phyloP scores from a whole-genome alignment of 2,888 invertebrate genomes.

The Chrysotoxum bicinctum region DNA sequence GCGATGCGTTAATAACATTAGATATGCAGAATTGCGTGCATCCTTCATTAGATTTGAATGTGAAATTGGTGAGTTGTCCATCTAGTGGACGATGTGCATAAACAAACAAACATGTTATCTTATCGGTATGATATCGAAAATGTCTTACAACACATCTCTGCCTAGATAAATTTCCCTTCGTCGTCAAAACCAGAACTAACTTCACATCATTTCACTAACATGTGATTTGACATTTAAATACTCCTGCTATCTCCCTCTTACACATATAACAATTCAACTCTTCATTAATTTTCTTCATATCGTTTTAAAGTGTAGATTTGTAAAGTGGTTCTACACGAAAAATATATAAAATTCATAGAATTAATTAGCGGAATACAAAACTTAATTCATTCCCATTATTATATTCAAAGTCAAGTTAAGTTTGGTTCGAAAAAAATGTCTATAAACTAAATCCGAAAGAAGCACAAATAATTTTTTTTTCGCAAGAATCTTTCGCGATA shows the following conservation, averaged over 20 bases:
- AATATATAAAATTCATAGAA: constrained; percentile 26
- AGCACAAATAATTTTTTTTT: constrained; percentile 22
- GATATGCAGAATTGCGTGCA: too few species aligned
- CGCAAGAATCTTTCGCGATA: background rate
- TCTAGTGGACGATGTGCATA: too few species aligned
- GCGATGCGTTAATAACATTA: too few species aligned
- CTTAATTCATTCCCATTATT: background rate
- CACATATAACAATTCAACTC: background rate
- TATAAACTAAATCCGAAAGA: constrained; percentile 8
- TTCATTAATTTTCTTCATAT: constrained; percentile 44
- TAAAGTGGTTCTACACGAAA: constrained; percentile 56
- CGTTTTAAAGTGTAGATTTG: constrained; percentile 38
- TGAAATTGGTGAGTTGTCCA: too few species aligned
- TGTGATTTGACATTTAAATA: constrained; percentile 64
- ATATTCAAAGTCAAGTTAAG: constrained; percentile 7
- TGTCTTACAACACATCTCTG: background rate
- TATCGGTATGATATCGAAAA: constrained; percentile 21
- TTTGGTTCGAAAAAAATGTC: constrained; percentile 28
- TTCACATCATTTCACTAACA: constrained; percentile 43
- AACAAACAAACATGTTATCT: too few species aligned
- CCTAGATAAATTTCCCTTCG: constrained; percentile 4
- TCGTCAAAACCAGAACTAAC: constrained; percentile 41
- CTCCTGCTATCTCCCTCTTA: constrained; percentile 28
- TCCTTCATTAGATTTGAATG: too few species aligned
- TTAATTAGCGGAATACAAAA: constrained; percentile 12